Percentiles rank a stretch among this genome's conserved stretches.
These are phyloP conservation scores for Drosophila jambulina DNA, from an alignment of 1,140 invertebrate species.

Conservation along the genomic window DNA sequence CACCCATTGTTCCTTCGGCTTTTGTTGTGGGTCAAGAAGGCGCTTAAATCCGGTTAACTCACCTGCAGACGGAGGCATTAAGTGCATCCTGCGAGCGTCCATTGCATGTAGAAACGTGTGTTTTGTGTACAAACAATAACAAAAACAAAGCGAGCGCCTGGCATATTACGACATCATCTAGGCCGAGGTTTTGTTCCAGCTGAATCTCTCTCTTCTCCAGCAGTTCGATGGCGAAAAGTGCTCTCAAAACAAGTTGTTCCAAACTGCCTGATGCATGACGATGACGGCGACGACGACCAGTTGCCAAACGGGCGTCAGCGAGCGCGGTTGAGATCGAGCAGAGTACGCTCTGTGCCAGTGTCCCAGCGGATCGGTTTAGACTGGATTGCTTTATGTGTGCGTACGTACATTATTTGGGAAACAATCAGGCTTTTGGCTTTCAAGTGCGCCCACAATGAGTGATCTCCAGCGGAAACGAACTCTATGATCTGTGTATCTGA, in stretches of 20 bases:
- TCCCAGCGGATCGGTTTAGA: slow-evolving; percentile 11
- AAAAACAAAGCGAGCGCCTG: slow-evolving; percentile 35
- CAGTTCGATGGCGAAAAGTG: slow-evolving; percentile 13
- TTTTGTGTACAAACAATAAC: slow-evolving; percentile 12
- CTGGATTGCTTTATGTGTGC: slow-evolving; percentile 44
- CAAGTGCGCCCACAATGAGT: slow-evolving; percentile 37
- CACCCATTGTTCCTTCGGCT: neutral
- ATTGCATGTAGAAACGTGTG: neutral
- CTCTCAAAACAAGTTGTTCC: slow-evolving; percentile 53
- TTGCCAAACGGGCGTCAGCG: slow-evolving; percentile 74
- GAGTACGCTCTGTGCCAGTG: slow-evolving; percentile 23
- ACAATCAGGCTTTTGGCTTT: slow-evolving; percentile 20
- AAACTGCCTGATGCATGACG: slow-evolving; percentile 36
- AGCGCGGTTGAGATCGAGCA: slow-evolving; percentile 55
- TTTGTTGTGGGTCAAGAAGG: slow-evolving; percentile 20
- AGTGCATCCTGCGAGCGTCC: slow-evolving; percentile 12
- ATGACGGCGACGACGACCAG: slow-evolving; percentile 55
- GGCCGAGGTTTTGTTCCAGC: slow-evolving; percentile 3
- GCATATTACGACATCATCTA: slow-evolving; percentile 49
- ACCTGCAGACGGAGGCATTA: slow-evolving; percentile 2
- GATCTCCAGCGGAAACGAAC: slow-evolving; percentile 21
- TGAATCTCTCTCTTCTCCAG: slow-evolving; percentile 38
- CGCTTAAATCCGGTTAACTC: slow-evolving; percentile 7
- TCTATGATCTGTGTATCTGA: slow-evolving; percentile 5
- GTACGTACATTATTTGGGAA: slow-evolving; percentile 31